These are phyloP conservation scores for Belonocnema kinseyi DNA, from an alignment of 1,140 invertebrate genomes.

Conservation along the genomic window DNA sequence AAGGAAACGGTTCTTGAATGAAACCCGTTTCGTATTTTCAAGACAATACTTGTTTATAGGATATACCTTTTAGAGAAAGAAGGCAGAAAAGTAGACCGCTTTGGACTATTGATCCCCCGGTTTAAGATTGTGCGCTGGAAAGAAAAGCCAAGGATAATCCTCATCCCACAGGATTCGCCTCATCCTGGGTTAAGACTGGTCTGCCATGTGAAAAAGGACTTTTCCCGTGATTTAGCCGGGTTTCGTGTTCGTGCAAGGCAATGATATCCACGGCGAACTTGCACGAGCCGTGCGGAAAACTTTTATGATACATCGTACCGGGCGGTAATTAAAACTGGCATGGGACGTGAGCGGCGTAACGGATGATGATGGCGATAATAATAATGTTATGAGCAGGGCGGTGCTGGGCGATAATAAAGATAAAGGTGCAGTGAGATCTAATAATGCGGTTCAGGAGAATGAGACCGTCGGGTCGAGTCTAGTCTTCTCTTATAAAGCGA, in stretches of 20 bases:
- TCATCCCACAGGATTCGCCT: slow-evolving; percentile 40
- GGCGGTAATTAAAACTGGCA: slow-evolving; percentile 59
- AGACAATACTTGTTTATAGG: slow-evolving; percentile 31
- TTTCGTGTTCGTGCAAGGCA: slow-evolving; percentile 49
- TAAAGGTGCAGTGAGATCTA: slow-evolving; percentile 31
- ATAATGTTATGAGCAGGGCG: slow-evolving; percentile 36
- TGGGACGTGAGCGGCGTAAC: slow-evolving; percentile 50
- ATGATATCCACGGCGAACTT: slow-evolving; percentile 44
- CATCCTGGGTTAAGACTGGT: slow-evolving; percentile 32
- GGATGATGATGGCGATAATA: slow-evolving; percentile 41
- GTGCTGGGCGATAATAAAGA: slow-evolving; percentile 45
- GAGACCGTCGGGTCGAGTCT: not conserved
- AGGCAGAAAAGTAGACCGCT: slow-evolving; percentile 14
- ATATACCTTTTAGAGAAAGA: slow-evolving; percentile 22
- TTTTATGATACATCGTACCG: slow-evolving; percentile 59
- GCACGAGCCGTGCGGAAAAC: slow-evolving; percentile 48
- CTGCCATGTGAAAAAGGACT: slow-evolving; percentile 33
- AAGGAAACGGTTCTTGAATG: slow-evolving; percentile 24
- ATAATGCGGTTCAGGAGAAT: not conserved
- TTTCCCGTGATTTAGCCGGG: slow-evolving; percentile 47
- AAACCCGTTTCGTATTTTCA: slow-evolving; percentile 13
- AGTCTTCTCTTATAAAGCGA: not conserved
- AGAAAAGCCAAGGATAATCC: slow-evolving; percentile 45
- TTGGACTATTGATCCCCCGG: slow-evolving; percentile 23
- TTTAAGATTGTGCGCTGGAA: slow-evolving; percentile 23